Conservation (phyloP, 92 coral and sea anemone genomes). For the Epizoanthus ramosus region DNA sequence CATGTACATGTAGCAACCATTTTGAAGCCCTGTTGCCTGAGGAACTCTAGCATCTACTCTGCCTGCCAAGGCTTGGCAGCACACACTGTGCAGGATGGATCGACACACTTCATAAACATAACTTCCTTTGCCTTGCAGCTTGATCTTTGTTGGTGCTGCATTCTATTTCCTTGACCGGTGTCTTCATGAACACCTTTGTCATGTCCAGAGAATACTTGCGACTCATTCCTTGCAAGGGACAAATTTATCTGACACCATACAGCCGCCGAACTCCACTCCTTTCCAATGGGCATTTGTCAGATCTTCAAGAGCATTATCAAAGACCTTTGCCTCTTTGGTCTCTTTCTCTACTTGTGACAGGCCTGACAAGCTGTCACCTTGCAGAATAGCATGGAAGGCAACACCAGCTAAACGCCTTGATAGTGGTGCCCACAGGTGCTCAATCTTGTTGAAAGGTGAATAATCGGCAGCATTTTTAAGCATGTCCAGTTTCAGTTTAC, state of each 20-base stretch:
- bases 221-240: slow-evolving; percentile 8
- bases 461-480: slow-evolving; percentile 46
- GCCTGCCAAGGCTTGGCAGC: slow-evolving; percentile 16
- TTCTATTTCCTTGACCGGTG: neutral
- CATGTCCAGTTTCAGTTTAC: slow-evolving; percentile 41
- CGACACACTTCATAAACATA: neutral
- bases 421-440: slow-evolving; percentile 59
- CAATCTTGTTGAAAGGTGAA: slow-evolving; percentile 45
- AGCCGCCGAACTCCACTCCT: slow-evolving; percentile 32
- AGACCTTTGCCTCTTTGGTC: slow-evolving; percentile 22
- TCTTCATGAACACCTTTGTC: neutral
- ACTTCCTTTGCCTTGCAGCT: neutral
- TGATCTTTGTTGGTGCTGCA: neutral
- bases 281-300: slow-evolving; percentile 26
- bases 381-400: slow-evolving; percentile 12
- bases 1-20: too few species aligned
- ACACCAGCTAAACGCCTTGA: slow-evolving; percentile 54
- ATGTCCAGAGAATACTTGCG: neutral
- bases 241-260: neutral
- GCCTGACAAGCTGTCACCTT: slow-evolving; percentile 19
- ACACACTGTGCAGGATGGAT: neutral
- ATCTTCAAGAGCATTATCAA: slow-evolving; percentile 29
- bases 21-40: neutral
- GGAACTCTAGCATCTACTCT: neutral
- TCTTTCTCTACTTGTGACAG: neutral